Percentiles rank a stretch among this genome's conserved stretches.
Conservation (phyloP, 2,797 vertebrate species). For the Chelon auratus region DNA sequence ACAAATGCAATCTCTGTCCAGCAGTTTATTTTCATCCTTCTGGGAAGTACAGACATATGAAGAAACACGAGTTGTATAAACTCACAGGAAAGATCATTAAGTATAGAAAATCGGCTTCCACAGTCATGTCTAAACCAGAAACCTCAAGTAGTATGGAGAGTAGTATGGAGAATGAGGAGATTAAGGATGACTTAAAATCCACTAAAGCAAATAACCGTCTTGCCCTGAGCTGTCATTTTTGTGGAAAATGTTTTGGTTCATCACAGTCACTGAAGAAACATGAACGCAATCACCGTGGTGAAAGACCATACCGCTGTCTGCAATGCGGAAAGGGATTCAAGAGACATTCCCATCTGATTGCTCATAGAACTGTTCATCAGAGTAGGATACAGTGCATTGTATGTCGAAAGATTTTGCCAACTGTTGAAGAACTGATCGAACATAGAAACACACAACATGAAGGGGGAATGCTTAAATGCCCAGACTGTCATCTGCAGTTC, state of each 20-base stretch:
- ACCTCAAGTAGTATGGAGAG: slow-evolving; percentile 6
- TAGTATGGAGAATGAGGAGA: slow-evolving; percentile 24
- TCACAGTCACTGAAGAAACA: slow-evolving; percentile 71
- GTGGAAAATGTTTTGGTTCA: slow-evolving; percentile 73
- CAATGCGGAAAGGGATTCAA: slow-evolving; percentile 83
- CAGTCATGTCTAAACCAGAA: slow-evolving; percentile 23
- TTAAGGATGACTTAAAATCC: slow-evolving; percentile 8
- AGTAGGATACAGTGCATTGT: slow-evolving; percentile 84
- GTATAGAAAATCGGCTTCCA: slow-evolving; percentile 60
- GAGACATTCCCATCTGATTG: slow-evolving; percentile 66
- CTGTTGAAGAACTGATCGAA: slow-evolving; percentile 81
- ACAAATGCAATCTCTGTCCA: slow-evolving; percentile 81
- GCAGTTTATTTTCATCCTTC: slow-evolving; percentile 77
- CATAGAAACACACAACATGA: slow-evolving; percentile 80
- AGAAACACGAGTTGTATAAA: slow-evolving; percentile 79
- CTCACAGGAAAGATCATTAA: slow-evolving; percentile 70
- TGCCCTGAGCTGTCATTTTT: slow-evolving; percentile 75
- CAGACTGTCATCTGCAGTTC: slow-evolving; percentile 82
- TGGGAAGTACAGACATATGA: slow-evolving; percentile 82
- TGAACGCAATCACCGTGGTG: slow-evolving; percentile 74
- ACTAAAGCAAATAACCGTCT: slow-evolving; percentile 1
- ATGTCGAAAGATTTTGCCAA: slow-evolving; percentile 81
- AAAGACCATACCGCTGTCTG: slow-evolving; percentile 81
- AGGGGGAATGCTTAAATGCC: slow-evolving; percentile 82
- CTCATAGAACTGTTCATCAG: slow-evolving; percentile 82